Evolutionary conservation across 2,797 vertebrate species (phyloP).

Genomic region (Girardinus metallicus): DNA sequence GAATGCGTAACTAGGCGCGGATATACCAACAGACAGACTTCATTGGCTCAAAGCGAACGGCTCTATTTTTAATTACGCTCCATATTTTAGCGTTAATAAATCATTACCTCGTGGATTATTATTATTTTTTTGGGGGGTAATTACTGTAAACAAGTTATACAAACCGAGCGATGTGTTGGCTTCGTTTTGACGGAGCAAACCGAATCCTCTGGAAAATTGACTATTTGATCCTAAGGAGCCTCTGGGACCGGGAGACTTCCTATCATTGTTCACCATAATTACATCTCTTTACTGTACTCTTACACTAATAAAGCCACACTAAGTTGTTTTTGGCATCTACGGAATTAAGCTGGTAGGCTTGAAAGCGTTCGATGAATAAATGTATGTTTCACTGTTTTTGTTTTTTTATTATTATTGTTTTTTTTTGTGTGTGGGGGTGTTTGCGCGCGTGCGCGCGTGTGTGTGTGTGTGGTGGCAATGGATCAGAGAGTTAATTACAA

Average conservation of each 20-base stretch:
- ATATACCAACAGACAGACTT: conserved; percentile 21
- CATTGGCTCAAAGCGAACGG: conserved; percentile 40
- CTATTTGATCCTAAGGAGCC: background rate
- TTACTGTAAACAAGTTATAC: conserved; percentile 62
- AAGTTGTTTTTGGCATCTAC: background rate
- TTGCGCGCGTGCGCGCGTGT: too few relatives aligned
- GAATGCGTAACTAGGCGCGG: conserved; percentile 21
- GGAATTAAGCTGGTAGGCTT: conserved; percentile 8
- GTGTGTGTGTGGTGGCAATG: background rate
- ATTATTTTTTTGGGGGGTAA: conserved; percentile 26
- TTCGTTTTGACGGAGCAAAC: conserved; percentile 18
- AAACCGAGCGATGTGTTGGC: conserved; percentile 28
- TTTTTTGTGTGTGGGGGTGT: too few relatives aligned
- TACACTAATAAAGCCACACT: conserved; percentile 1
- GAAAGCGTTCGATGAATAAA: conserved; percentile 9
- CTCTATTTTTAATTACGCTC: conserved; percentile 46
- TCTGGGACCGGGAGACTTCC: background rate
- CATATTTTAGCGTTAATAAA: conserved; percentile 52
- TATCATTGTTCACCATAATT: conserved; percentile 5
- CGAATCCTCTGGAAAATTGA: conserved; percentile 13
- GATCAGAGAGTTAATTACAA: conserved; percentile 20
- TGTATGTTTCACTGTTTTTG: conserved; percentile 4
- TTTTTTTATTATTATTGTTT: background rate
- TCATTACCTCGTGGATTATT: conserved; percentile 54
- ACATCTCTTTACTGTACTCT: background rate